These are phyloP conservation scores for Barypeithes pellucidus DNA, from an alignment of 2,888 invertebrate species.

Conservation along the genomic window DNA sequence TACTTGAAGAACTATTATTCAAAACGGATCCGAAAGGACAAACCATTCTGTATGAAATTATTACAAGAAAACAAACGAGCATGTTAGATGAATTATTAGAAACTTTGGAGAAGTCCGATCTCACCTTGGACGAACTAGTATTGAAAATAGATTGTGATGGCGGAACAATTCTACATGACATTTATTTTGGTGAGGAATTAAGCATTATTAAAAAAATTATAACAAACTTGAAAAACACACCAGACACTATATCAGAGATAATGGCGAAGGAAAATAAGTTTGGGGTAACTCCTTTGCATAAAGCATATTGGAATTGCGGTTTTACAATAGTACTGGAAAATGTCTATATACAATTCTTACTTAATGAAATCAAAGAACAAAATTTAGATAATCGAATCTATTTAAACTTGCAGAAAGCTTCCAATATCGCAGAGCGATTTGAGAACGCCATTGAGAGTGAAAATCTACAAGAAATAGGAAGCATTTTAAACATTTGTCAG, in stretches of 20 bases:
- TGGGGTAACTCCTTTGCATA: conserved; percentile 2
- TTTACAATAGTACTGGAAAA: background rate
- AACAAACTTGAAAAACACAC: background rate
- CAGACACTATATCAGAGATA: background rate
- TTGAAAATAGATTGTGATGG: background rate
- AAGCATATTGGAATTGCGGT: conserved; percentile 5
- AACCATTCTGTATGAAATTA: background rate
- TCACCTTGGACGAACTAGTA: background rate
- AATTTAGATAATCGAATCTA: background rate
- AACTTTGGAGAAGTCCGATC: background rate
- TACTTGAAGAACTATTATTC: background rate
- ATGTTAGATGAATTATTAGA: background rate
- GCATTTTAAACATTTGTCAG: background rate
- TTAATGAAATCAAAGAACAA: background rate
- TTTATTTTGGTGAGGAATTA: background rate
- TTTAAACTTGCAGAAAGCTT: background rate
- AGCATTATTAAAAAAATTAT: background rate
- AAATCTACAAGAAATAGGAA: background rate
- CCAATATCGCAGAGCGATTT: background rate
- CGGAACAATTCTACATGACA: background rate
- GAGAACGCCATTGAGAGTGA: conserved; percentile 6
- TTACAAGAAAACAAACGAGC: background rate
- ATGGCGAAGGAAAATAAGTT: background rate
- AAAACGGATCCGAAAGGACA: background rate
- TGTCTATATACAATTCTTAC: background rate